Percentiles rank a stretch among this genome's conserved stretches.
These are phyloP conservation scores for Microcebus jonahi DNA, from an alignment of 2,113 vertebrate genomes.

Conservation along the genomic window DNA sequence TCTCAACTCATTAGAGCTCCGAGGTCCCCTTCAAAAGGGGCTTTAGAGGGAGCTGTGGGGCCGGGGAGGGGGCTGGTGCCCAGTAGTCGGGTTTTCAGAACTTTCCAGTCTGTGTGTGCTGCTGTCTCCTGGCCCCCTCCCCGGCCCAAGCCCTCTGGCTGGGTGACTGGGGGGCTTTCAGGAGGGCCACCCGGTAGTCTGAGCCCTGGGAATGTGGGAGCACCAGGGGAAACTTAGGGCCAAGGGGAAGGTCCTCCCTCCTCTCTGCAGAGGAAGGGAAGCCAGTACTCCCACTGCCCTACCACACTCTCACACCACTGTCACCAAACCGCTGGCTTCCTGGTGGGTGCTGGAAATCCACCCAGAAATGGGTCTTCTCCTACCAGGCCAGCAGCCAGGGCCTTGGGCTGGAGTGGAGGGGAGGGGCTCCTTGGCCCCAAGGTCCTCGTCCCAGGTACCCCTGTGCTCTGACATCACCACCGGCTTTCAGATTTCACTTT, in stretches of 20 bases:
- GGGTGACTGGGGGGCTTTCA: conserved; percentile 18
- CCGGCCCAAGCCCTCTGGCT: background rate
- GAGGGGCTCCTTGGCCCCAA: background rate
- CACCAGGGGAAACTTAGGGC: background rate
- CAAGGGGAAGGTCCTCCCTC: background rate
- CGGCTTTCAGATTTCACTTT: background rate
- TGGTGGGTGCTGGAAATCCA: background rate
- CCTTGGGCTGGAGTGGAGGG: background rate
- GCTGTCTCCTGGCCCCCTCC: background rate
- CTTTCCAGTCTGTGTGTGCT: background rate
- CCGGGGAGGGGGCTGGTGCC: conserved; percentile 23
- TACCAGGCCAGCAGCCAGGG: background rate
- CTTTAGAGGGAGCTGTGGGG: conserved; percentile 80
- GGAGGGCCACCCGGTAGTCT: background rate
- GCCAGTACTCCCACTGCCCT: rapidly evolving
- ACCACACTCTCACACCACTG: background rate
- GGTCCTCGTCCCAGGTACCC: background rate
- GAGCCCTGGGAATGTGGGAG: conserved; percentile 4
- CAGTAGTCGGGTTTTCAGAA: conserved; percentile 13
- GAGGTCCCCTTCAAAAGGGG: conserved; percentile 79
- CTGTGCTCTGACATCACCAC: background rate
- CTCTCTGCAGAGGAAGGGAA: background rate
- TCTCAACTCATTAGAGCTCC: conserved; percentile 84
- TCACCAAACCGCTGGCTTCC: background rate
- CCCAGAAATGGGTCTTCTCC: background rate